Conservation (phyloP, 1,140 invertebrate species). For the Sinella curviseta region DNA sequence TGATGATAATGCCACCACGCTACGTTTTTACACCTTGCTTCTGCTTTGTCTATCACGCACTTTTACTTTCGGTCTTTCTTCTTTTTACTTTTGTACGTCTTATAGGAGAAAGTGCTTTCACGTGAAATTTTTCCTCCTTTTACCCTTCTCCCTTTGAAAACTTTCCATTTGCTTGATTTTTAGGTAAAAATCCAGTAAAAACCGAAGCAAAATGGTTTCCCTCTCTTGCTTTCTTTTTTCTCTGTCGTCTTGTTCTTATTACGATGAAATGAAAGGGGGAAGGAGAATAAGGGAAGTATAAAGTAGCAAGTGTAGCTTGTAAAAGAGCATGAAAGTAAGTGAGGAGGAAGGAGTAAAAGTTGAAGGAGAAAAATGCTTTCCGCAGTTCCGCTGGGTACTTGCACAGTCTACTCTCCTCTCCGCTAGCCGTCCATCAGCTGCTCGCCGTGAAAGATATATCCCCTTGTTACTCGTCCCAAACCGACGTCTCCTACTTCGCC, state of each 20-base stretch:
- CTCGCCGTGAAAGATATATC: slow-evolving; percentile 1
- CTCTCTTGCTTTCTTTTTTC: background rate
- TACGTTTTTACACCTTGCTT: slow-evolving; percentile 16
- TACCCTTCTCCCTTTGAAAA: background rate
- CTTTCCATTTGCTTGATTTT: no score
- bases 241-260: background rate
- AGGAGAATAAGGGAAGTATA: no score
- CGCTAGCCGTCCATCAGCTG: background rate
- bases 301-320: slow-evolving; percentile 20
- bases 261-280: background rate
- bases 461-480: background rate
- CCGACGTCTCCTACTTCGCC: background rate
- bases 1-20: no score
- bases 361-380: slow-evolving; percentile 14
- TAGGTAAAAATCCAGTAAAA: no score
- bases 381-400: slow-evolving; percentile 8
- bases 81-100: slow-evolving; percentile 1
- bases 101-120: no score
- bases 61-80: background rate
- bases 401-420: no score
- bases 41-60: background rate
- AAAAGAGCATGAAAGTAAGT: background rate
- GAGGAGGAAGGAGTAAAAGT: background rate
- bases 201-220: no score
- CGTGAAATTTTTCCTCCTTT: background rate